Percentiles rank a stretch among this genome's conserved stretches.
These are phyloP conservation scores for Epinotia demarniana DNA, from an alignment of 2,888 invertebrate genomes.

Conservation along the genomic window DNA sequence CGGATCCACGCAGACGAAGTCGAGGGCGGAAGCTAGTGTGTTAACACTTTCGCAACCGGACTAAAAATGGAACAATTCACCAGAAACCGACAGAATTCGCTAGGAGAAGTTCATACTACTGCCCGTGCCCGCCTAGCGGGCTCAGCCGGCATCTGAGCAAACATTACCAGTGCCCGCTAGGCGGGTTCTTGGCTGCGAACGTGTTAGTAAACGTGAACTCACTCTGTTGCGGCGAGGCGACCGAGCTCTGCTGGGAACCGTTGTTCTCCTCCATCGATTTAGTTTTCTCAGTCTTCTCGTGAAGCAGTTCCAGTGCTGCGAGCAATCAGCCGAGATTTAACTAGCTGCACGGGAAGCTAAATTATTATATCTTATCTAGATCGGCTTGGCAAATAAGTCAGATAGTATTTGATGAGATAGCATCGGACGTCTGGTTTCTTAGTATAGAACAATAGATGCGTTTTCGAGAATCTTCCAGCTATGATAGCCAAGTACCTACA, in stretches of 20 bases:
- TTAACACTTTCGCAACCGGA: too few species aligned
- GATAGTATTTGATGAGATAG: constrained; percentile 32
- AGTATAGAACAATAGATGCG: neutral
- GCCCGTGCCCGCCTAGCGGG: too few species aligned
- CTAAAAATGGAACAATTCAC: too few species aligned
- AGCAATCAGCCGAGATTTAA: constrained; percentile 43
- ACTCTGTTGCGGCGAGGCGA: constrained; percentile 79
- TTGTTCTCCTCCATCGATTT: constrained; percentile 82
- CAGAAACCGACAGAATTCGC: too few species aligned
- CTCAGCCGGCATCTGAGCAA: too few species aligned
- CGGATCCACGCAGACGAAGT: too few species aligned
- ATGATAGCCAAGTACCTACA: too few species aligned
- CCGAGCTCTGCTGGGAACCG: constrained; percentile 76
- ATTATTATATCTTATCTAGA: constrained; percentile 40
- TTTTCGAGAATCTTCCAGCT: neutral
- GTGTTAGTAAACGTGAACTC: constrained; percentile 50
- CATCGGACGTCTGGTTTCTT: neutral
- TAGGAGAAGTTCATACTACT: too few species aligned
- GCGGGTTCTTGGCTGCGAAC: too few species aligned
- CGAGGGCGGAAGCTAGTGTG: too few species aligned
- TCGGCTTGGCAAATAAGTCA: constrained; percentile 27
- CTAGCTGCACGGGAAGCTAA: constrained; percentile 15
- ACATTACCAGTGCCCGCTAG: too few species aligned
- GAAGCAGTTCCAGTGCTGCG: constrained; percentile 87
- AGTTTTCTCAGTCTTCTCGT: constrained; percentile 80